These are phyloP conservation scores for Apolygus lucorum DNA, from an alignment of 1,140 invertebrate genomes.

Conservation along the genomic window DNA sequence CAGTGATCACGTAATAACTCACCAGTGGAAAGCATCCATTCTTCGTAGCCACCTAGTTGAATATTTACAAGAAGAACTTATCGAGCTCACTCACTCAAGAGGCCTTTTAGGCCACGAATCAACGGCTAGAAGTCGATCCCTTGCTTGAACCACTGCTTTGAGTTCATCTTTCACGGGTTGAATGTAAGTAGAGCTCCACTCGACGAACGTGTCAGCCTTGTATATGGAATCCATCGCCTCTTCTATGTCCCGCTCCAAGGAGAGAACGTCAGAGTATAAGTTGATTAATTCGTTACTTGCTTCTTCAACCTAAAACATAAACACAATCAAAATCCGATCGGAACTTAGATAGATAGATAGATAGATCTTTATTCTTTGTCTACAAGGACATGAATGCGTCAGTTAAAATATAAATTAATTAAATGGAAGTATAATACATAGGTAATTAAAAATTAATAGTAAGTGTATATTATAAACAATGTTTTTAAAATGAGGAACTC, in stretches of 20 bases:
- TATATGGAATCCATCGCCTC: conserved; percentile 40
- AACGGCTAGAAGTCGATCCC: conserved; percentile 23
- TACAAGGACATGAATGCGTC: too few species aligned
- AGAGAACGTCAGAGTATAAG: conserved; percentile 23
- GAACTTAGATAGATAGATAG: too few species aligned
- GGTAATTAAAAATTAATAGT: too few species aligned
- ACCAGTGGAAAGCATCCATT: too few species aligned
- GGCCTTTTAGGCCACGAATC: conserved; percentile 31
- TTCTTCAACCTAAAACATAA: conserved; percentile 27
- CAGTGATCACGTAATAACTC: too few species aligned
- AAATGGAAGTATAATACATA: too few species aligned
- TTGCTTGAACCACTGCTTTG: conserved; percentile 34
- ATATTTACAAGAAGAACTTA: too few species aligned
- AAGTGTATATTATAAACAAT: too few species aligned
- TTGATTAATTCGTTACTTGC: conserved; percentile 17
- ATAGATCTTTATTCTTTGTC: too few species aligned
- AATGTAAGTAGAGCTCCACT: conserved; percentile 44
- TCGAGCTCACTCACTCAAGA: background rate
- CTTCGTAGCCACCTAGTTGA: too few species aligned
- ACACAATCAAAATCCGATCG: conserved; percentile 6
- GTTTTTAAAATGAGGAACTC: too few species aligned
- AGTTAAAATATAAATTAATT: too few species aligned
- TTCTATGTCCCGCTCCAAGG: conserved; percentile 17
- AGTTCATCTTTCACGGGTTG: conserved; percentile 40
- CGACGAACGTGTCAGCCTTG: conserved; percentile 41